Conservation (phyloP, 2,113 vertebrate genomes). For the Solea solea region DNA sequence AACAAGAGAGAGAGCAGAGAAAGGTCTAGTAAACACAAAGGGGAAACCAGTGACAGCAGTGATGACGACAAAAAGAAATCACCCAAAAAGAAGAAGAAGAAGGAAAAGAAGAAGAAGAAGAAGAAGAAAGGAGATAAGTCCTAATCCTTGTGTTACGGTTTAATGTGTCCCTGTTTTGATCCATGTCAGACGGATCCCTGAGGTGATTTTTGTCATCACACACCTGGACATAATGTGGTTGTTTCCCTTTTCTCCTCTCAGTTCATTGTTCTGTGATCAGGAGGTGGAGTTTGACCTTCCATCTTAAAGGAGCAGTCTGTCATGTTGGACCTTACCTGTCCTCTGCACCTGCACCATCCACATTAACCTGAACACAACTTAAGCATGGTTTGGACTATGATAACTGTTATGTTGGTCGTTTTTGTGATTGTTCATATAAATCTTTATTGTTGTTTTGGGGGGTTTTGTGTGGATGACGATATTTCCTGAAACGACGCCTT, state of each 20-base stretch:
- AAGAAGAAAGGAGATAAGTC: conserved; percentile 25
- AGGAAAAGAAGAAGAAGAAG: conserved; percentile 54
- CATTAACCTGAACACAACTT: no score
- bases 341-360: no score
- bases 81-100: conserved; percentile 59
- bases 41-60: conserved; percentile 39
- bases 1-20: not conserved
- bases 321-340: not conserved
- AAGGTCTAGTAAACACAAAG: not conserved
- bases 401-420: no score
- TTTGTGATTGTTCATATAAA: no score
- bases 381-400: no score
- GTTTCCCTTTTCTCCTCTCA: not conserved
- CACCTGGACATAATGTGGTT: not conserved
- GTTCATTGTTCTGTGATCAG: not conserved
- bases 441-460: no score
- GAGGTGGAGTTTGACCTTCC: not conserved
- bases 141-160: conserved; percentile 2
- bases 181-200: not conserved
- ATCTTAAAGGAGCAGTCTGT: not conserved
- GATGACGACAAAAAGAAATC: conserved; percentile 37
- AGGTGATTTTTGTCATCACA: not conserved
- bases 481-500: no score
- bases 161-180: not conserved
- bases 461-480: no score